Evolutionary conservation across 30 jellyfish, hydroid and myxozoan genomes (phyloP).

Genomic region (Chrysaora quinquecirrha): DNA sequence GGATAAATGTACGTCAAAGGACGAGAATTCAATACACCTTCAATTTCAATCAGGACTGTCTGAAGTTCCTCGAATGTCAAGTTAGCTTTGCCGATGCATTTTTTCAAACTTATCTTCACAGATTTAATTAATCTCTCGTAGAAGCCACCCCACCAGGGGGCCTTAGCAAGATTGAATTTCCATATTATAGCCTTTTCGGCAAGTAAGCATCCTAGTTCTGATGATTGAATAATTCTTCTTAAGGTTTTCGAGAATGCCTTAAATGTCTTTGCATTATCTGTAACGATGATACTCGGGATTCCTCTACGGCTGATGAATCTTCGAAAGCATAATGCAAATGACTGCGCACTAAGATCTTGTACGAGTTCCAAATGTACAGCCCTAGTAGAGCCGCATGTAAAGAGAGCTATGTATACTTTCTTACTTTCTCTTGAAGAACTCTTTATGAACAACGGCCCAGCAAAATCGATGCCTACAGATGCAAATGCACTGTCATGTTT

Average conservation of each 20-base stretch:
- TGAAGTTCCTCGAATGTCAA: constrained; percentile 43
- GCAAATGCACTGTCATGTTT: background rate
- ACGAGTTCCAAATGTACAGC: constrained; percentile 76
- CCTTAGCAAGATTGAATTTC: constrained; percentile 31
- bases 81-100: constrained; percentile 3
- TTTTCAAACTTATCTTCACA: constrained; percentile 11
- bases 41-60: constrained; percentile 43
- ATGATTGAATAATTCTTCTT: background rate
- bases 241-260: constrained; percentile 25
- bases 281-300: constrained; percentile 15
- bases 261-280: constrained; percentile 54
- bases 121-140: constrained; percentile 44
- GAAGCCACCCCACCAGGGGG: constrained; percentile 65
- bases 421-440: background rate
- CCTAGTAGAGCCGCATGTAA: constrained; percentile 57
- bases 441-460: constrained; percentile 14
- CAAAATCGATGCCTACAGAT: background rate
- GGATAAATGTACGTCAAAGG: constrained; percentile 22
- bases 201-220: constrained; percentile 14
- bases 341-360: constrained; percentile 27
- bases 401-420: constrained; percentile 39
- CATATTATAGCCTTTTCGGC: background rate
- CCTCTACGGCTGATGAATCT: constrained; percentile 60
- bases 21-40: constrained; percentile 21
- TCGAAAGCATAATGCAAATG: constrained; percentile 41